Evolutionary conservation across 2,888 invertebrate genomes (phyloP).

Genomic region (Coecobrya sp.): DNA sequence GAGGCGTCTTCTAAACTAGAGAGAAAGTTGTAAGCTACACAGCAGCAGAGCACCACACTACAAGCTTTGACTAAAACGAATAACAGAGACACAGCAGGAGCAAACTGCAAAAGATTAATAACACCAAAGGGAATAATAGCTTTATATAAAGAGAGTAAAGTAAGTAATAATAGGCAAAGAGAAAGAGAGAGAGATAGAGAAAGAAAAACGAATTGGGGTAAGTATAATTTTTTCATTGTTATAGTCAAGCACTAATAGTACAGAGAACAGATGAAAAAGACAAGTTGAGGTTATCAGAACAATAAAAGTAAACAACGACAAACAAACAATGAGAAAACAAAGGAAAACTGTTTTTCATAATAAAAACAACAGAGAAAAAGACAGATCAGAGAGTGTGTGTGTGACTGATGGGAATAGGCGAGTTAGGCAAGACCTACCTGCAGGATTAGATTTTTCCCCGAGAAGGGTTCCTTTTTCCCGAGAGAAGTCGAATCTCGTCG

Average conservation of each 20-base stretch:
- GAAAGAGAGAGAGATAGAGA: background rate
- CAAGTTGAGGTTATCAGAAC: slow-evolving; percentile 83
- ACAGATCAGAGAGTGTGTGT: slow-evolving; percentile 72
- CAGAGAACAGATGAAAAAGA: slow-evolving; percentile 5
- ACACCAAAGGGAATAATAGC: slow-evolving; percentile 76
- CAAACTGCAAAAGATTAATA: slow-evolving; percentile 74
- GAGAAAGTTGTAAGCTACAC: background rate
- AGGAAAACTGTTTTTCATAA: slow-evolving; percentile 45
- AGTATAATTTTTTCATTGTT: background rate
- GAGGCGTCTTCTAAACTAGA: background rate
- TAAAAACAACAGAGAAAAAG: slow-evolving; percentile 78
- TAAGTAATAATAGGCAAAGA: slow-evolving; percentile 45
- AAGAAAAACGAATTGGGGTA: slow-evolving; percentile 9
- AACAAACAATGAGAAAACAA: slow-evolving; percentile 56
- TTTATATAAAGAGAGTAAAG: slow-evolving; percentile 63
- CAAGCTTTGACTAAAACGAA: slow-evolving; percentile 22
- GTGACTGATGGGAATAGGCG: slow-evolving; percentile 82
- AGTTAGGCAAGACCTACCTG: slow-evolving; percentile 92
- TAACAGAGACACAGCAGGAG: slow-evolving; percentile 59
- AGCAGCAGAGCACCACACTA: background rate
- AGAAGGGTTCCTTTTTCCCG: slow-evolving; percentile 95
- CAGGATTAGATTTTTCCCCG: slow-evolving; percentile 99
- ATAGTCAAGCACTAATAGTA: slow-evolving; percentile 31
- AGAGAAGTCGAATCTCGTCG: slow-evolving; percentile 97
- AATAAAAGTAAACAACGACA: slow-evolving; percentile 77